Evolutionary conservation across 2,888 invertebrate species (phyloP).

Genomic region (Anodontia alba): DNA sequence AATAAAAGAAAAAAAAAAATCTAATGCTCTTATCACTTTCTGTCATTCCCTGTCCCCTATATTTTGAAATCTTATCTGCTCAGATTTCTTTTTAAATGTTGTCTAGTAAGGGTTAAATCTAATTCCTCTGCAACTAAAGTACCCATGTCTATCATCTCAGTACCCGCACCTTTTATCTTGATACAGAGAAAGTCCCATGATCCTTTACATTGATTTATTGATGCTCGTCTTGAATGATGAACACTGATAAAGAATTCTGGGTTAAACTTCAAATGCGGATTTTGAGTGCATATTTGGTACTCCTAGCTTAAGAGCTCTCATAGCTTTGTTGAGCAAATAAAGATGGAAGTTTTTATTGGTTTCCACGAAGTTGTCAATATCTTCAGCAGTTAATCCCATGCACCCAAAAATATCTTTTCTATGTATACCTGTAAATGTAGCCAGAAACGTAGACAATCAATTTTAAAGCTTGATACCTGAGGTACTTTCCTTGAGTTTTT

Average conservation of each 20-base stretch:
- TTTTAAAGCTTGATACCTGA: no score
- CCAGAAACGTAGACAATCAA: no score
- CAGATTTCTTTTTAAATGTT: no score
- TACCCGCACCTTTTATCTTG: neutral
- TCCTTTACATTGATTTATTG: constrained; percentile 17
- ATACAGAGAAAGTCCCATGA: constrained; percentile 8
- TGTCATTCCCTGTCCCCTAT: no score
- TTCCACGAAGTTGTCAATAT: neutral
- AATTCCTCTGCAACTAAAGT: no score
- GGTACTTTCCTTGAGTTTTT: no score
- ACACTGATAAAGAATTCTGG: constrained; percentile 6
- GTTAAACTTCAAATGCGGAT: constrained; percentile 8
- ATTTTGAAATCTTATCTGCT: no score
- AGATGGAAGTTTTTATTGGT: constrained; percentile 4
- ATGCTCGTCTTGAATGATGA: neutral
- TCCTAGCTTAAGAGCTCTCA: neutral
- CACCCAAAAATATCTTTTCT: no score
- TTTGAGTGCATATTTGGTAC: constrained; percentile 18
- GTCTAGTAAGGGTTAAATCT: no score
- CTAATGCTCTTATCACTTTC: no score
- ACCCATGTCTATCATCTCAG: neutral
- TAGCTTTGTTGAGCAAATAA: constrained; percentile 1
- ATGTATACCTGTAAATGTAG: no score
- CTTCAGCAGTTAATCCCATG: constrained; percentile 5
- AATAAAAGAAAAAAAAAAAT: no score